Base-by-base conservation (phyloP, 2,113 vertebrate genomes). In the Petrocephalus zakoni region DNA sequence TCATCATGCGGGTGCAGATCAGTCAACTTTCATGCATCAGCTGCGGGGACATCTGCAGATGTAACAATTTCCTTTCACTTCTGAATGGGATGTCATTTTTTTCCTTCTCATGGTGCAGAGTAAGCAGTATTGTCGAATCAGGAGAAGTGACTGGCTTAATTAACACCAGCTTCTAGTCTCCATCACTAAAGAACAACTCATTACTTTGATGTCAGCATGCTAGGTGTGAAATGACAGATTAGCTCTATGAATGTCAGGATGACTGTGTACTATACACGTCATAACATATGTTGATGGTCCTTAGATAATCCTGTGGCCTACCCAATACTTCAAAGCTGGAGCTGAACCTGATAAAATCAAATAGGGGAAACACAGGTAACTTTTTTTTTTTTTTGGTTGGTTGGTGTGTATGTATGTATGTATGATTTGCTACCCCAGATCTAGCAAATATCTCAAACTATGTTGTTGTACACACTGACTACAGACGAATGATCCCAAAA, bases 81-180 rank as follows among this genome's bases (percentile, higher is more conserved):
- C 34, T 78, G 34, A 78, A 78, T 78, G 34, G 72, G 72, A 78
- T 78, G 34, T 42, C 29, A 78, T 78, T 34, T 78, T 42, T 75
- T 75, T 78, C 8, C 34, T 78, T 42, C 72, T 78, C 34, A 5
- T 42, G 34, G 34, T 78, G 72, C 72, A 42, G 15, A 78, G 72
- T 78, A 78, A 78, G 72, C 72, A 78, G 72, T 78, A 78, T 42
- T 78, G 72, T 78, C 72, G 17, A 42, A 78, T 78, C 72, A 78
- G 72, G 72, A 42, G 17, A 34, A 42, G 72, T 78, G 29, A 78
- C 29, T 10, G 34, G 29, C 29, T 42, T 78, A 78, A 78, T 78
- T 78, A 78, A 78, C 37, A 78, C 17, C 72, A 78, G 72, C 72
- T 78, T 11, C 34, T 42, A 78, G 34, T 78, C 34, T 78, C 72